Conservation (phyloP, 1,140 invertebrate genomes). For the Diachasma alloeum region DNA sequence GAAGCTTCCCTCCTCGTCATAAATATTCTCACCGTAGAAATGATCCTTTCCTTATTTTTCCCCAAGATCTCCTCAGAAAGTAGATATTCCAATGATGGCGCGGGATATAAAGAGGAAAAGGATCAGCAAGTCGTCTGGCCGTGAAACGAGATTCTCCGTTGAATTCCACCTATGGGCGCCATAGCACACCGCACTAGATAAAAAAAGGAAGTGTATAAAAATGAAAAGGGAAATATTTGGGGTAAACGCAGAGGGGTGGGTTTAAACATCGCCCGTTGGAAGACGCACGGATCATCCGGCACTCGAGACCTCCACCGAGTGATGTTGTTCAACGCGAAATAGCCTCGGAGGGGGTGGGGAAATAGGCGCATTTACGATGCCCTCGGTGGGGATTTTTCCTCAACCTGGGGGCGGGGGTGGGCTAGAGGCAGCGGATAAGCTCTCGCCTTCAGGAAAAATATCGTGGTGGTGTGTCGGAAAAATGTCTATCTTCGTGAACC, state of each 20-base stretch:
- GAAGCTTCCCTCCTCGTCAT: too few relatives aligned
- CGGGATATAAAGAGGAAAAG: background rate
- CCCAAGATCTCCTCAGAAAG: background rate
- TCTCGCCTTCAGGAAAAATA: slow-evolving; percentile 10
- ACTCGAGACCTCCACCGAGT: background rate
- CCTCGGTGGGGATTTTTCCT: background rate
- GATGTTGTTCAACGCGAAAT: slow-evolving; percentile 15
- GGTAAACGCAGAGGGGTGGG: background rate
- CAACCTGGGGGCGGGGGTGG: background rate
- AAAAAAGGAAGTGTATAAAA: background rate
- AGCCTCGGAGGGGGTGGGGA: background rate
- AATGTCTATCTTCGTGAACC: slow-evolving; percentile 1
- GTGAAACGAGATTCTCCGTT: slow-evolving; percentile 19
- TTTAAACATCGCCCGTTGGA: background rate
- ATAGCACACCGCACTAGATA: background rate
- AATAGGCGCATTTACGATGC: slow-evolving; percentile 16
- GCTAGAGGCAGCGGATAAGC: background rate
- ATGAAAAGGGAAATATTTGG: background rate
- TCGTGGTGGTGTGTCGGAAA: background rate
- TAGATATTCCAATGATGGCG: background rate
- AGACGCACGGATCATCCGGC: slow-evolving; percentile 4
- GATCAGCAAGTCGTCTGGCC: background rate
- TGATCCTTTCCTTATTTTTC: background rate
- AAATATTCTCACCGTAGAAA: too few relatives aligned
- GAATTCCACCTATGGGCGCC: background rate